phyloP scores from a whole-genome alignment of 2,797 vertebrate species.

The Pteronotus mesoamericanus region DNA sequence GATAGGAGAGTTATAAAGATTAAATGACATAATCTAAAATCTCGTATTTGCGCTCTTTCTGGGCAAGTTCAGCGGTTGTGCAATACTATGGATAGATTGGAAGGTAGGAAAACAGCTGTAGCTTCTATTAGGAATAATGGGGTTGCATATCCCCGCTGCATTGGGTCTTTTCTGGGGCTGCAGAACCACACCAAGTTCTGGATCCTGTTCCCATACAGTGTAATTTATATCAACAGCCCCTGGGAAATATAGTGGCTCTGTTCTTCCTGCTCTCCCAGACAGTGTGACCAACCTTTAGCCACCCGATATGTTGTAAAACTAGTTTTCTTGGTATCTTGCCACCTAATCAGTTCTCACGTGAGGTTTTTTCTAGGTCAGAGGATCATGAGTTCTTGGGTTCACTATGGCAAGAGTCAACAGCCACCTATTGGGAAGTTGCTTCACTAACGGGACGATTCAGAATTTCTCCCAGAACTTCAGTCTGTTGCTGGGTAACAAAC shows the following conservation, averaged over 20 bases:
- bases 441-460: not conserved
- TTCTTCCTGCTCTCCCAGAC: not conserved
- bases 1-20: not conserved
- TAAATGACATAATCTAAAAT: not conserved
- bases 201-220: fast-evolving
- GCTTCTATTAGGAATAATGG: not conserved
- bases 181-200: not conserved
- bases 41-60: not conserved
- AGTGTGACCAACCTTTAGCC: not conserved
- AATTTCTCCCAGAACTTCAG: not conserved
- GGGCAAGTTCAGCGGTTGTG: not conserved
- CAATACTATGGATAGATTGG: not conserved
- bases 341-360: constrained; percentile 19
- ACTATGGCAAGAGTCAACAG: not conserved
- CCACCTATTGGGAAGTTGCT: constrained; percentile 13
- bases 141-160: not conserved
- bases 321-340: not conserved
- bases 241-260: not conserved
- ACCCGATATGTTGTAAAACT: not conserved
- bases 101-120: not conserved
- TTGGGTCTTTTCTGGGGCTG: not conserved
- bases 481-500: not conserved
- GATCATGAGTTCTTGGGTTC: constrained; percentile 3
- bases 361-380: constrained; percentile 39
- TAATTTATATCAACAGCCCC: not conserved